Conservation (phyloP, 2,113 vertebrate genomes). For the Ondatra zibethicus region DNA sequence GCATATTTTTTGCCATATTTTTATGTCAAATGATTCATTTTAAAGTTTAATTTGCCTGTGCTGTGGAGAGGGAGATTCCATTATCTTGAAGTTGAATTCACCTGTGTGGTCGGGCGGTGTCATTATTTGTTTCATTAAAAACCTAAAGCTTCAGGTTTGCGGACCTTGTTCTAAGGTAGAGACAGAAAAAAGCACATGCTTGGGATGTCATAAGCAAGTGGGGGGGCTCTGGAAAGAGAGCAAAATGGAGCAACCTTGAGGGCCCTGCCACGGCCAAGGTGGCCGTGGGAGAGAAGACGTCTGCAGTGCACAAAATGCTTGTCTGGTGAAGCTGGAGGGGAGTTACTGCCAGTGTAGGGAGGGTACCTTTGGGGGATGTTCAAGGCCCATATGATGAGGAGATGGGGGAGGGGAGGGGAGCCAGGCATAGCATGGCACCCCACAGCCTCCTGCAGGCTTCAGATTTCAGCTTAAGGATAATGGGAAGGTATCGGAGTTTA, state of each 20-base stretch:
- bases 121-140: neutral
- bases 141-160: fast-evolving
- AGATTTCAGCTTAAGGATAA: neutral
- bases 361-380: neutral
- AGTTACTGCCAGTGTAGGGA: fast-evolving
- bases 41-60: neutral
- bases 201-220: neutral
- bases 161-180: fast-evolving
- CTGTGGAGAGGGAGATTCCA: neutral
- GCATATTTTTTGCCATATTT: neutral
- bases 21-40: neutral
- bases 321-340: too few species aligned
- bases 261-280: neutral
- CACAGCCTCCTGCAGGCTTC: fast-evolving
- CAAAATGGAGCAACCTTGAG: fast-evolving
- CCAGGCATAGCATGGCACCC: fast-evolving
- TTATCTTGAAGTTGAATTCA: neutral
- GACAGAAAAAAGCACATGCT: fast-evolving
- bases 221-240: neutral
- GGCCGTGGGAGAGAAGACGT: neutral
- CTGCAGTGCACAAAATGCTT: fast-evolving
- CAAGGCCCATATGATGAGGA: fast-evolving
- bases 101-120: neutral
- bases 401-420: neutral
- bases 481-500: fast-evolving